Base-by-base conservation (phyloP, 2,888 invertebrate species). In the Dusona sp. region DNA sequence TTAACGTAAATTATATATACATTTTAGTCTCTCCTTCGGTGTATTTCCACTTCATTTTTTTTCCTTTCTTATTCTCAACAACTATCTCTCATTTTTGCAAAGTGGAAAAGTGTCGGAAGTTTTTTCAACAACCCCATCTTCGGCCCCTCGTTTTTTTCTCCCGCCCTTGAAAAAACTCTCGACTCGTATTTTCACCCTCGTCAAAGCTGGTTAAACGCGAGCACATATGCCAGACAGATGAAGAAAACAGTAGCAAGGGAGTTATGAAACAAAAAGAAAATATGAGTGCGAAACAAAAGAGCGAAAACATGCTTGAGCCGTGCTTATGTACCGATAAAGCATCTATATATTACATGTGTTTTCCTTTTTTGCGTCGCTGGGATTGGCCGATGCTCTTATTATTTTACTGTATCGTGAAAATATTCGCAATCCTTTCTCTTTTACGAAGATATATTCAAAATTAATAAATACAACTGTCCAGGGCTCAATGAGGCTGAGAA, bases 151-250 rank as follows among this genome's bases (percentile, higher is more conserved):
- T 65, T 61, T 51, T 54, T 73, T 65, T 54, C 65, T 80, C 42
- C 48, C 73, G 90, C 84, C 90, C 90, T 90, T 90, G 89, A 90
- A 89, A 89, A 89, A 83, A 48, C 42, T 75, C 88, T 75, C 72
- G 36, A 75, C 67, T 70, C 51, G 73, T 79, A 72, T 87, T 83
- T 83, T 83, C 78, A 73, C 78, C 77, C 75, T 61, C 77, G 51
- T 78, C 73, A 67, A 38, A 33, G 65, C 29, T 77, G 33, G 45
- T 42, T 64, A 51, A 65, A 77, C 77, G 33, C 77, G 22, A n/a
- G 22, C 80, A 68, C 67, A 73, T 84, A 65, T 77, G 48, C 79
- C 67, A 54, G 42, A 25, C 64, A 72, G 36, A 61, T 65, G n/a
- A 45, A 61, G 48, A 22, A 54, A 61, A 65, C 54, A 79, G 54